Percentiles rank a stretch among this genome's conserved stretches.
Conservation (phyloP, 2,888 invertebrate species). For the Phalangium opilio region DNA sequence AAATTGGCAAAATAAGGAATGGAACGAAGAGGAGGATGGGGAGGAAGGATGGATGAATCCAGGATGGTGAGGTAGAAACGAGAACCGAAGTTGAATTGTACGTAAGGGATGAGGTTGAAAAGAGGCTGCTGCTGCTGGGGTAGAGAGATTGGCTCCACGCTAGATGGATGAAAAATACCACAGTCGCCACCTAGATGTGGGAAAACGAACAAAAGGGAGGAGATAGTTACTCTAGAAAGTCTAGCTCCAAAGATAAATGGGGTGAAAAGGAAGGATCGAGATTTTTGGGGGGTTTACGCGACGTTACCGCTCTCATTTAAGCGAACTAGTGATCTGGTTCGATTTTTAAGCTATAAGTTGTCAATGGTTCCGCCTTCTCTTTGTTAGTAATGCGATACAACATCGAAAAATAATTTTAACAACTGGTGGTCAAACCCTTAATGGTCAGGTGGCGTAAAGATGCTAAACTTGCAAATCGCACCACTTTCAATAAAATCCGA, state of each 20-base stretch:
- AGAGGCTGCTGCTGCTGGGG: too few species aligned
- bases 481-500: too few species aligned
- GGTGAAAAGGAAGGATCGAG: not conserved
- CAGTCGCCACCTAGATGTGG: not conserved
- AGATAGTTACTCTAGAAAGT: not conserved
- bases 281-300: not conserved
- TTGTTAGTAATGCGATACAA: too few species aligned
- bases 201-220: not conserved
- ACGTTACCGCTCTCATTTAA: too few species aligned
- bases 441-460: too few species aligned
- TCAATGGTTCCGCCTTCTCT: too few species aligned
- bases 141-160: not conserved
- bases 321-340: too few species aligned
- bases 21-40: not conserved
- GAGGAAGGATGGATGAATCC: not conserved
- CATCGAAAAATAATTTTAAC: too few species aligned
- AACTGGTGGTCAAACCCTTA: too few species aligned
- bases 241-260: slow-evolving; percentile 1
- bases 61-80: slow-evolving; percentile 1
- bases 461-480: too few species aligned
- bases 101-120: not conserved
- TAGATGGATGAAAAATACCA: slow-evolving; percentile 2
- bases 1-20: slow-evolving; percentile 1
- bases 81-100: not conserved
- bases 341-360: too few species aligned